Conservation (phyloP, 2,797 vertebrate genomes). For the Lagocephalus sceleratus region DNA sequence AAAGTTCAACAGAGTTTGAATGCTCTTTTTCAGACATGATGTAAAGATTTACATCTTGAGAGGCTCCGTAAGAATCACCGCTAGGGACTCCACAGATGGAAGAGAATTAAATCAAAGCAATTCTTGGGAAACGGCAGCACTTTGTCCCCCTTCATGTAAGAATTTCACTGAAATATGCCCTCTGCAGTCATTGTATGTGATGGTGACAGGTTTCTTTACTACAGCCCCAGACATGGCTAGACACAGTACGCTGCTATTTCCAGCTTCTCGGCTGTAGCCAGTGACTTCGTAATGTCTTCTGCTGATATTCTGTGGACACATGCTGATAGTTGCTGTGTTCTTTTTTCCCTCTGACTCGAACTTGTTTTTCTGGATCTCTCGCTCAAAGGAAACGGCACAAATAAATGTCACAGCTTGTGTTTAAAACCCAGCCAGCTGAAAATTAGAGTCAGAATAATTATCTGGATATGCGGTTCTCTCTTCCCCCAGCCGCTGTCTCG, state of each 20-base stretch:
- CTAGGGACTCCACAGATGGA: no score
- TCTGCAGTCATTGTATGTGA: constrained; percentile 20
- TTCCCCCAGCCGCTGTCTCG: constrained; percentile 27
- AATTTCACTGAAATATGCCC: background rate
- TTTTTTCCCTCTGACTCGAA: constrained; percentile 20
- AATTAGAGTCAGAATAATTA: constrained; percentile 47
- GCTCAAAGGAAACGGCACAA: constrained; percentile 12
- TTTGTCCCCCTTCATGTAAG: no score
- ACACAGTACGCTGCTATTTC: constrained; percentile 12
- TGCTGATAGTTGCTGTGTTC: constrained; percentile 18
- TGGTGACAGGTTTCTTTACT: constrained; percentile 9
- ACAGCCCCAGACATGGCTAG: constrained; percentile 5
- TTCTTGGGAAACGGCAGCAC: background rate
- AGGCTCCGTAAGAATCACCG: no score
- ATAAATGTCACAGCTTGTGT: constrained; percentile 19
- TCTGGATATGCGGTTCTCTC: constrained; percentile 23
- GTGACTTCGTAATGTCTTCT: constrained; percentile 35
- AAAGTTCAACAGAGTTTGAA: no score
- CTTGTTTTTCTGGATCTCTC: constrained; percentile 20
- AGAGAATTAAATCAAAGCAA: no score
- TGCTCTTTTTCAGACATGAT: no score
- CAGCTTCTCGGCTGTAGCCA: constrained; percentile 16
- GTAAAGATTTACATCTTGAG: no score
- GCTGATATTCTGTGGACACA: constrained; percentile 26
- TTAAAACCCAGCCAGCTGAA: constrained; percentile 46